Percentiles rank a stretch among this genome's conserved stretches.
These are phyloP conservation scores for Pipistrellus nathusii DNA, from an alignment of 2,797 vertebrate species.

Conservation along the genomic window DNA sequence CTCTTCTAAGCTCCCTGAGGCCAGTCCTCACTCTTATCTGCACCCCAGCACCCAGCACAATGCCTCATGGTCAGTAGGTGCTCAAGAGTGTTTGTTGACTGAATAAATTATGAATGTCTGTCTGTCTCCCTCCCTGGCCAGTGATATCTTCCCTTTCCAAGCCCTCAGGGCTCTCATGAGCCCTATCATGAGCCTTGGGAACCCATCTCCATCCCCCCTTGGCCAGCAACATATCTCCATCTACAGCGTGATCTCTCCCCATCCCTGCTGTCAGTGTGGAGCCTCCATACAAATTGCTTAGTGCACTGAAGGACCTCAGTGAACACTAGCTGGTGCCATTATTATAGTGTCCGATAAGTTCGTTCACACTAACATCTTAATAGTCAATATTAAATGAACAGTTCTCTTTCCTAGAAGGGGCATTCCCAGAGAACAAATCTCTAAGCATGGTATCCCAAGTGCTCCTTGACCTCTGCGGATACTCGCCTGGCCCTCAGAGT, in stretches of 20 bases:
- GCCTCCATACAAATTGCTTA: neutral
- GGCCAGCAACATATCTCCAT: neutral
- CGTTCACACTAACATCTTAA: neutral
- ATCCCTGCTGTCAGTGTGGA: neutral
- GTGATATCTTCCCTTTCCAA: neutral
- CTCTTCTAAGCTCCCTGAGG: neutral
- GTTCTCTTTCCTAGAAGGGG: slow-evolving; percentile 4
- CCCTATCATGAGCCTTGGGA: neutral
- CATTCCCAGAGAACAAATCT: neutral
- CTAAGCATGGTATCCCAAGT: neutral
- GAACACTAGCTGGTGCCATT: neutral
- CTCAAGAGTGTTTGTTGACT: neutral
- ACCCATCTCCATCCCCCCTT: neutral
- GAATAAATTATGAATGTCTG: neutral
- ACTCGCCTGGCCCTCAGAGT: neutral
- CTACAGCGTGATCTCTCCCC: neutral
- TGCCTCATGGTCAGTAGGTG: neutral
- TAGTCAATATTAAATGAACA: neutral
- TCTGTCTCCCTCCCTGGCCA: neutral
- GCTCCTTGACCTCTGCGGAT: neutral
- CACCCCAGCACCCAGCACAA: neutral
- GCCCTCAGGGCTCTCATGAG: neutral
- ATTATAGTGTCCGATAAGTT: neutral
- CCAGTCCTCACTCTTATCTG: neutral
- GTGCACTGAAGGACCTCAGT: neutral